A percentile compares a stretch with the other conserved stretches of the same genome.
phyloP scores from a whole-genome alignment of 2,113 vertebrate genomes.

The Phaethornis superciliosus region DNA sequence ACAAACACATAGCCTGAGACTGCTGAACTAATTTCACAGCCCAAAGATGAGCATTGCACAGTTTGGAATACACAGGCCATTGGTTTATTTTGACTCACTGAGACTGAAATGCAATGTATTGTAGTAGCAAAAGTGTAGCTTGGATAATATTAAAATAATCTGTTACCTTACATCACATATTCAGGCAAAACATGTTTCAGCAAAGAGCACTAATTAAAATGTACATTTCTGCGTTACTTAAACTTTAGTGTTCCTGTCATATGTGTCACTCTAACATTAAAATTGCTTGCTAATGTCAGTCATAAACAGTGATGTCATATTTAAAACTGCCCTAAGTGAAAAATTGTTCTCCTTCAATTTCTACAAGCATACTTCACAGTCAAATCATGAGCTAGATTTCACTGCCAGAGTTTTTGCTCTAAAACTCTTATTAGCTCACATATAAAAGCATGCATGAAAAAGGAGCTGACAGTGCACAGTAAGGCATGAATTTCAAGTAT shows the following conservation, averaged over 20 bases:
- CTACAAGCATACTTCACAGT: not conserved
- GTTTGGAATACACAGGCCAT: not conserved
- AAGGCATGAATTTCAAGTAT: conserved; percentile 56
- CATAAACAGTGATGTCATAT: not conserved
- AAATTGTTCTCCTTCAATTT: not conserved
- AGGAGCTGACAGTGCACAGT: conserved; percentile 43
- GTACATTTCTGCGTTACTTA: not conserved
- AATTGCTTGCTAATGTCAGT: not conserved
- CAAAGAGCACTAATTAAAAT: conserved; percentile 4
- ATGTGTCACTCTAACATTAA: not conserved
- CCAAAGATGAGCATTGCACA: not conserved
- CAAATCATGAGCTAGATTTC: conserved; percentile 24
- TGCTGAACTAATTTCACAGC: not conserved
- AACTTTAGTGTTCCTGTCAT: not conserved
- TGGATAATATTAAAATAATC: not conserved
- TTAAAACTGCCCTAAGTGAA: not conserved
- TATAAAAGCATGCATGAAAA: conserved; percentile 46
- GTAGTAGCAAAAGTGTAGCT: not conserved
- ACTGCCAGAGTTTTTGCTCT: conserved; percentile 6
- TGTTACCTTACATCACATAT: not conserved
- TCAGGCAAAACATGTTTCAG: not conserved
- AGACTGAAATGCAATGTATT: not conserved
- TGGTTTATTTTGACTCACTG: not conserved
- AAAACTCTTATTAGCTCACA: conserved; percentile 21
- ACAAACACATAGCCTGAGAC: not conserved